Evolutionary conservation across 2,888 invertebrate genomes (phyloP).

Genomic region (Drosophila hamatofila): DNA sequence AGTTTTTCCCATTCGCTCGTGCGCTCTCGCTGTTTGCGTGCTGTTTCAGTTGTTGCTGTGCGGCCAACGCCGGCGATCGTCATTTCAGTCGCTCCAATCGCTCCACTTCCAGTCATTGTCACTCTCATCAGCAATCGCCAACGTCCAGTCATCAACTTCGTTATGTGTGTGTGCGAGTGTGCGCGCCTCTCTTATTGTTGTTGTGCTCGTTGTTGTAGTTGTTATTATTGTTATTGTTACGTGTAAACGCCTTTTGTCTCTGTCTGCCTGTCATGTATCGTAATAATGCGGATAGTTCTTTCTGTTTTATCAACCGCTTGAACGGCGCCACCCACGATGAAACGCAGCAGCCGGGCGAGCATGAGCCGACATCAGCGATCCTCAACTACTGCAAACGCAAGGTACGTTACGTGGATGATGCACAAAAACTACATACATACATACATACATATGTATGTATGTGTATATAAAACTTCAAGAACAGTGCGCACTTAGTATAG

Average conservation of each 20-base stretch:
- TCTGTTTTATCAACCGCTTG: constrained; percentile 77
- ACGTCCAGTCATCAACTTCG: constrained; percentile 22
- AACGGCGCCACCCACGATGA: constrained; percentile 88
- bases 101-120: constrained; percentile 32
- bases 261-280: constrained; percentile 66
- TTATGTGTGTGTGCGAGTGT: constrained; percentile 51
- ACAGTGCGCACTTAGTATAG: constrained; percentile 6
- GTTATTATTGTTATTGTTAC: constrained; percentile 24
- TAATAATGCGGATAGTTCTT: constrained; percentile 75
- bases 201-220: constrained; percentile 20
- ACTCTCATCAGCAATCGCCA: not conserved
- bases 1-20: constrained; percentile 35
- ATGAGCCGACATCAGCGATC: constrained; percentile 91
- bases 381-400: constrained; percentile 93
- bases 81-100: constrained; percentile 11
- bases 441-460: too few species aligned
- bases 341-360: constrained; percentile 88
- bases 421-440: too few species aligned
- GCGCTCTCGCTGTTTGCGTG: constrained; percentile 20
- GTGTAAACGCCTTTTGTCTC: constrained; percentile 53
- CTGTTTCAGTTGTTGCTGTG: constrained; percentile 60
- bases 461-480: too few species aligned
- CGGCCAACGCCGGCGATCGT: constrained; percentile 50
- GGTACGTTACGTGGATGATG: constrained; percentile 84
- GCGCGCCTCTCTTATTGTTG: constrained; percentile 26